Percentiles rank a stretch among this genome's conserved stretches.
Conservation (phyloP, 2,888 invertebrate species). For the Alsophila aescularia region DNA sequence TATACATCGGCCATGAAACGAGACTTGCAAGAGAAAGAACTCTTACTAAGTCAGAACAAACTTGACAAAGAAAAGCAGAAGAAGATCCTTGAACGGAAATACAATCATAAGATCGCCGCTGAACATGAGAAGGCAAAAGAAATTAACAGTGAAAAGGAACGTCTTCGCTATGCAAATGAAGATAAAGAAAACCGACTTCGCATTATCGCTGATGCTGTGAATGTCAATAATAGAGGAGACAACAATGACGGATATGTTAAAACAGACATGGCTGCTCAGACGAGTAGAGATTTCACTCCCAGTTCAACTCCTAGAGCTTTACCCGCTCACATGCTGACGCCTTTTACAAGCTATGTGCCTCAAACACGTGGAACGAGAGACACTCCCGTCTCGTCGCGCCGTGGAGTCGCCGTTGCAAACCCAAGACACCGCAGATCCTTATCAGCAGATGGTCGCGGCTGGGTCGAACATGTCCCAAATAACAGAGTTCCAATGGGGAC, state of each 20-base stretch:
- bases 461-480: conserved; percentile 95
- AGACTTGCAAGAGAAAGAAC: conserved; percentile 87
- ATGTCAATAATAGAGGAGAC: conserved; percentile 59
- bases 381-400: conserved; percentile 67
- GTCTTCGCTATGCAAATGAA: conserved; percentile 64
- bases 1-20: conserved; percentile 85
- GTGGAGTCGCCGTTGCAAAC: conserved; percentile 89
- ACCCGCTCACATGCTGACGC: conserved; percentile 74
- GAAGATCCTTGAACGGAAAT: conserved; percentile 83
- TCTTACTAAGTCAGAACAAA: conserved; percentile 86
- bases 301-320: conserved; percentile 76
- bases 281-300: conserved; percentile 70
- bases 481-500: conserved; percentile 94
- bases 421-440: conserved; percentile 91
- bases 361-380: conserved; percentile 56
- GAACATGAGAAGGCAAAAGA: conserved; percentile 91
- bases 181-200: conserved; percentile 77
- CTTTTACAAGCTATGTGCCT: conserved; percentile 60
- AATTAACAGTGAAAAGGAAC: conserved; percentile 74
- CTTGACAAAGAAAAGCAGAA: conserved; percentile 88
- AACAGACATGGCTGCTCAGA: conserved; percentile 69
- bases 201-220: conserved; percentile 71
- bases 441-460: conserved; percentile 90
- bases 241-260: conserved; percentile 52
- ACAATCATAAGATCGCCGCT: conserved; percentile 86